Evolutionary conservation across 2,113 vertebrate genomes (phyloP).

Genomic region (Thermophis baileyi): DNA sequence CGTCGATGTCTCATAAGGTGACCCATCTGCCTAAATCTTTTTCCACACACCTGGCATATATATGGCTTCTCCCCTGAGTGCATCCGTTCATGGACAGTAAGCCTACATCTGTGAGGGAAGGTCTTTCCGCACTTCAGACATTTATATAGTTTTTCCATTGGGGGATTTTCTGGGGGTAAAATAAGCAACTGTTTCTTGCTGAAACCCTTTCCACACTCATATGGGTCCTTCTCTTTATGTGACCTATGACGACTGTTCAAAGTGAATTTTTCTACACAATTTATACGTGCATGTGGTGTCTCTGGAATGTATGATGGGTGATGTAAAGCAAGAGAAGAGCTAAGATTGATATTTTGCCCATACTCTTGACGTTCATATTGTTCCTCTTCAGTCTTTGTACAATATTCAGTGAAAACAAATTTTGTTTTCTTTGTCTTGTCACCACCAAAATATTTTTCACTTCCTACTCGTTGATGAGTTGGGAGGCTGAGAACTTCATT

Average conservation of each 20-base stretch:
- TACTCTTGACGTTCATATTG: background rate
- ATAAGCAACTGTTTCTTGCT: background rate
- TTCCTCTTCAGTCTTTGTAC: no score
- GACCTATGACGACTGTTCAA: background rate
- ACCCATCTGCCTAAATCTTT: background rate
- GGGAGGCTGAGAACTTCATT: no score
- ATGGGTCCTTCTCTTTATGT: background rate
- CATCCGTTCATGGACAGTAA: background rate
- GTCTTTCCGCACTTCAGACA: background rate
- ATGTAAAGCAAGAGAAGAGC: background rate
- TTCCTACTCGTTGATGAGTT: no score
- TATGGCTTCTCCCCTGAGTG: background rate
- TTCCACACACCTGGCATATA: background rate
- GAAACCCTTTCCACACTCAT: background rate
- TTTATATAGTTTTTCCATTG: background rate
- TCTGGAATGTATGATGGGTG: background rate
- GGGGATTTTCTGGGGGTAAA: background rate
- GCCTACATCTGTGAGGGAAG: background rate
- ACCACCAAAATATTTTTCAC: no score
- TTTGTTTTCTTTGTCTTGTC: no score
- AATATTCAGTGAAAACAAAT: no score
- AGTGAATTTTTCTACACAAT: background rate
- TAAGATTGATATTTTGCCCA: background rate
- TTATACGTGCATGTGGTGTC: background rate
- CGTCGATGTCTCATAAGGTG: background rate